phyloP scores from a whole-genome alignment of 92 coral and sea anemone species.

The Phenganax marumi region DNA sequence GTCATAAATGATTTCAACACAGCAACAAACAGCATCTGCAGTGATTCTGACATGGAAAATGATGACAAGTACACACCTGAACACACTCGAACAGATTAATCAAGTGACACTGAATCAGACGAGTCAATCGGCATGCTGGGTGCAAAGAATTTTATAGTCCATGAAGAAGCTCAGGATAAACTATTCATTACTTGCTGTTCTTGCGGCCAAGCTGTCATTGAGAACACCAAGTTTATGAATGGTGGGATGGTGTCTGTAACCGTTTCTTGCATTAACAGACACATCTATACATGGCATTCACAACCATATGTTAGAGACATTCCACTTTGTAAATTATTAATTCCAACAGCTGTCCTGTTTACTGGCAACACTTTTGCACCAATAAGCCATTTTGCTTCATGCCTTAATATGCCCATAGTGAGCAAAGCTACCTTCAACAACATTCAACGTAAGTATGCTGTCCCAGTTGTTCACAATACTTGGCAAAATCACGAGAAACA shows the following conservation, averaged over 20 bases:
- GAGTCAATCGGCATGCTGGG: not conserved
- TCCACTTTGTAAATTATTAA: conserved; percentile 58
- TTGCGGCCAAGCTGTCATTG: not conserved
- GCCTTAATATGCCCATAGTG: conserved; percentile 13
- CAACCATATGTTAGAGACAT: conserved; percentile 54
- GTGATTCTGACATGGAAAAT: not conserved
- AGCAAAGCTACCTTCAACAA: not conserved
- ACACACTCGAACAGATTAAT: not conserved
- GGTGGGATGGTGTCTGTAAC: conserved; percentile 52
- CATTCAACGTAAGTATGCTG: not conserved
- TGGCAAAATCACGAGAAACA: not conserved
- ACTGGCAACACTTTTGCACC: conserved; percentile 64
- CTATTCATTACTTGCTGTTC: not conserved
- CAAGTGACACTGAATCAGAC: not conserved
- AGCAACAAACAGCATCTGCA: not conserved
- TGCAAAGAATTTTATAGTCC: not conserved
- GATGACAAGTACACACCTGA: not conserved
- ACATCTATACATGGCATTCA: conserved; percentile 53
- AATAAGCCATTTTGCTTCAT: conserved; percentile 37
- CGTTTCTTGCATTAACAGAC: conserved; percentile 50
- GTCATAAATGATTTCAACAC: not conserved
- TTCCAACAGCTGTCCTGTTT: conserved; percentile 57
- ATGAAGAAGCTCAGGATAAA: not conserved
- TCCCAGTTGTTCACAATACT: conserved; percentile 3
- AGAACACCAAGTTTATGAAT: not conserved